Conservation (phyloP, 2,797 vertebrate species). For the Lithobates pipiens region DNA sequence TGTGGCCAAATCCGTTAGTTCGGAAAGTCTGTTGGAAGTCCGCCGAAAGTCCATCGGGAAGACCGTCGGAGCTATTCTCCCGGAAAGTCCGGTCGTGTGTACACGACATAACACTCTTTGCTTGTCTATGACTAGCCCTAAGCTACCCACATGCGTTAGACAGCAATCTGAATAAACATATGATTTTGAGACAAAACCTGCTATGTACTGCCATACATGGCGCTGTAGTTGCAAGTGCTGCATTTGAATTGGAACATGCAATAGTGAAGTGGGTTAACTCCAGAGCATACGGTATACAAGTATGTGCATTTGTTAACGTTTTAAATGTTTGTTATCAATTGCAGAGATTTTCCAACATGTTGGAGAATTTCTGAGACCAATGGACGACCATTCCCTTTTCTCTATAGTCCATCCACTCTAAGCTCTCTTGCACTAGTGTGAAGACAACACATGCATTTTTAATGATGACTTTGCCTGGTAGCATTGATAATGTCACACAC, state of each 20-base stretch:
- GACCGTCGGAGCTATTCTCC: too few species aligned
- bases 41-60: too few species aligned
- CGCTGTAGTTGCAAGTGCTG: neutral
- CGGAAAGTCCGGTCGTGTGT: too few species aligned
- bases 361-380: neutral
- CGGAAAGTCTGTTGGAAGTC: too few species aligned
- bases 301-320: neutral
- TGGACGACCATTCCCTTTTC: neutral
- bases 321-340: neutral
- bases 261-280: neutral
- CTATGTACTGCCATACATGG: too few species aligned
- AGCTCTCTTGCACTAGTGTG: neutral
- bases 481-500: conserved; percentile 28
- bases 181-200: too few species aligned
- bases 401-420: neutral
- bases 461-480: neutral
- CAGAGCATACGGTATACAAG: too few species aligned
- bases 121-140: too few species aligned
- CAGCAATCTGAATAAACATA: too few species aligned
- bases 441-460: conserved; percentile 4
- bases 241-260: neutral
- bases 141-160: too few species aligned
- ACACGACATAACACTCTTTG: too few species aligned
- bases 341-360: neutral
- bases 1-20: too few species aligned